phyloP scores from a whole-genome alignment of 2,888 invertebrate genomes.

The Mesorhabditis spiculigera region DNA sequence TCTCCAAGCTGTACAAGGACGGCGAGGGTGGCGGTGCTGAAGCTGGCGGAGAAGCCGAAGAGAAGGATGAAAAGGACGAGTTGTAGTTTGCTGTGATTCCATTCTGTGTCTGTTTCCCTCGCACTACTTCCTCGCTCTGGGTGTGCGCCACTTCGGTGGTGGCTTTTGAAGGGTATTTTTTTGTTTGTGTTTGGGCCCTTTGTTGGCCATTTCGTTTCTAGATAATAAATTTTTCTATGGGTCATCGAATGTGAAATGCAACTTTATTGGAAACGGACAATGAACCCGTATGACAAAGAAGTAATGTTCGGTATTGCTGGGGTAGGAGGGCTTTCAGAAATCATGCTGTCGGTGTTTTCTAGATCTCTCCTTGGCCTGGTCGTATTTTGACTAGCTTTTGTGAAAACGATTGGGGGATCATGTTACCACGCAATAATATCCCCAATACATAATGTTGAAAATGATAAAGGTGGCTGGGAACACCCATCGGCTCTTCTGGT shows the following conservation, averaged over 20 bases:
- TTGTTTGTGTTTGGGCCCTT: not conserved
- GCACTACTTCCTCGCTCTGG: not conserved
- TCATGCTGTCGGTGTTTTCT: not conserved
- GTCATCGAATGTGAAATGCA: not conserved
- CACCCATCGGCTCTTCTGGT: slow-evolving; percentile 53
- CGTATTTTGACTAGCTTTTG: not conserved
- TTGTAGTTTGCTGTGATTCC: slow-evolving; percentile 32
- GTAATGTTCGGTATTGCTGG: not conserved
- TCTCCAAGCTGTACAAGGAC: slow-evolving; percentile 82
- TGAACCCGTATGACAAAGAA: not conserved
- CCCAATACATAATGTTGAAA: slow-evolving; percentile 57
- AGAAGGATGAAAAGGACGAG: slow-evolving; percentile 58
- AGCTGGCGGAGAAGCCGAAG: slow-evolving; percentile 35
- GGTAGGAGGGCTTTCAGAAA: not conserved
- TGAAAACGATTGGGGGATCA: not conserved
- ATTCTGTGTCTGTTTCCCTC: not conserved
- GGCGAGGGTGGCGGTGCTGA: slow-evolving; percentile 32
- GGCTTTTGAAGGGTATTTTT: not conserved
- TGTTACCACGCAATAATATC: slow-evolving; percentile 42
- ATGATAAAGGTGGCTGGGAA: slow-evolving; percentile 54
- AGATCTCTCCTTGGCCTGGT: not conserved
- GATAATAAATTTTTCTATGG: not conserved
- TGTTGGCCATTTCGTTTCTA: not conserved
- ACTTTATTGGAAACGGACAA: not conserved
- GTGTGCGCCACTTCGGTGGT: not conserved